A percentile compares a stretch with the other conserved stretches of the same genome.
These are phyloP conservation scores for Hyla sarda DNA, from an alignment of 2,113 vertebrate genomes.

Conservation along the genomic window DNA sequence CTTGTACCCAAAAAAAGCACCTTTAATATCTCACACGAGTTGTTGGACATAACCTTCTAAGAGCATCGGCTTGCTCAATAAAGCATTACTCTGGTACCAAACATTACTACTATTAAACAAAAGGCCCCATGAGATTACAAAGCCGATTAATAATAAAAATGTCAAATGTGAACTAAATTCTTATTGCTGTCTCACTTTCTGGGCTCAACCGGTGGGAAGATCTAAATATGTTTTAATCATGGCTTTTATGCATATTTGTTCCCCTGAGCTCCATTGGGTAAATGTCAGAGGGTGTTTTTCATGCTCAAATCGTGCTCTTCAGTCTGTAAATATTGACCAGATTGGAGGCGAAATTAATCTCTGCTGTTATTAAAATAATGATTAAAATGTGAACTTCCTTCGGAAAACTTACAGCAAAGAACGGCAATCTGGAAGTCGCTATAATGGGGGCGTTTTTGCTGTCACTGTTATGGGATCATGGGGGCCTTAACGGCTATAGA, in stretches of 20 bases:
- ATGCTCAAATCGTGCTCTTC: not conserved
- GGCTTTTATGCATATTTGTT: not conserved
- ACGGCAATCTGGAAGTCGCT: too few species aligned
- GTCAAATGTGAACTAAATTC: slow-evolving; percentile 4
- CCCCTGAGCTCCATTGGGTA: not conserved
- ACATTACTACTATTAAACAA: not conserved
- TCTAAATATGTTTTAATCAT: slow-evolving; percentile 3
- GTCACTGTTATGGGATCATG: too few species aligned
- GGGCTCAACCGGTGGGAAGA: not conserved
- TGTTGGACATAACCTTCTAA: not conserved
- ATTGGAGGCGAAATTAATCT: slow-evolving; percentile 9
- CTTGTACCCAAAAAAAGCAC: not conserved
- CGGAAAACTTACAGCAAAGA: not conserved
- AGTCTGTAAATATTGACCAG: slow-evolving; percentile 1
- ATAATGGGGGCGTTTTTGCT: too few species aligned
- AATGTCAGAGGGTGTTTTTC: slow-evolving; percentile 2
- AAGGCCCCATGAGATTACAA: not conserved
- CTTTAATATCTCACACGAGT: not conserved
- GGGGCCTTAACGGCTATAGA: too few species aligned
- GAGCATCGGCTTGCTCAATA: not conserved
- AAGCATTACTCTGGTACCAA: not conserved
- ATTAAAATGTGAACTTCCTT: not conserved
- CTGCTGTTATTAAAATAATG: not conserved
- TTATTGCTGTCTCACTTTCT: not conserved
- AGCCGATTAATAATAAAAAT: slow-evolving; percentile 21